Conservation (phyloP, 1,140 invertebrate genomes). For the Acromyrmex echinatior region DNA sequence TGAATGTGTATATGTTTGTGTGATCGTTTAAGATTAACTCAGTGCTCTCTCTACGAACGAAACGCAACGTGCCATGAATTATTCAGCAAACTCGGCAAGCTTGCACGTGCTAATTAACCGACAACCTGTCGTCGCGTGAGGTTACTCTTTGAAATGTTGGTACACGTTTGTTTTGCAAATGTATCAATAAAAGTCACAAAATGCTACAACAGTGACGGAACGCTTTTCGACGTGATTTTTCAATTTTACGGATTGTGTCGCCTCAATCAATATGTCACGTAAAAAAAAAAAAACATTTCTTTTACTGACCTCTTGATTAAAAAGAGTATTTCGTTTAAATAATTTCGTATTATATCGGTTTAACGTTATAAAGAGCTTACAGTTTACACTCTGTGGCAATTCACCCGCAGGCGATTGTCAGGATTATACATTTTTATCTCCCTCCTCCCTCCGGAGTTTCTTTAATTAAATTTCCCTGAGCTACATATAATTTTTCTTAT, state of each 20-base stretch:
- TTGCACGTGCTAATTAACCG: constrained; percentile 72
- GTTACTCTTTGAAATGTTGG: constrained; percentile 64
- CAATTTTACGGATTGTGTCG: background rate
- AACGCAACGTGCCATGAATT: constrained; percentile 66
- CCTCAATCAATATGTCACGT: background rate
- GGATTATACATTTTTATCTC: background rate
- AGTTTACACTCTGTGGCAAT: background rate
- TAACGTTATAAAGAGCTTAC: background rate
- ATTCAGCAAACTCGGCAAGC: constrained; percentile 68
- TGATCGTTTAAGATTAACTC: constrained; percentile 52
- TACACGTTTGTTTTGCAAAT: constrained; percentile 57
- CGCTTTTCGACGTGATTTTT: constrained; percentile 11
- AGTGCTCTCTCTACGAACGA: constrained; percentile 53
- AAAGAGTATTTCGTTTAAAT: background rate
- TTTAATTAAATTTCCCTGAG: constrained; percentile 50
- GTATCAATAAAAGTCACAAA: constrained; percentile 37
- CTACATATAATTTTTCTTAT: constrained; percentile 49
- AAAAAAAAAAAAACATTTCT: background rate
- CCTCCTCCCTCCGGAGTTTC: background rate
- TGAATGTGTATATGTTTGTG: background rate
- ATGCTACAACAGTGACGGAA: background rate
- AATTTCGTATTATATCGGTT: constrained; percentile 13
- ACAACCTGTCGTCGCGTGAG: constrained; percentile 73
- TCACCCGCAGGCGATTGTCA: background rate
- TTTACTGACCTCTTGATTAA: background rate